Evolutionary conservation across 2,113 vertebrate species (phyloP), one percentile per base, ranked within the genome.

Genomic region (Takifugu flavidus): DNA sequence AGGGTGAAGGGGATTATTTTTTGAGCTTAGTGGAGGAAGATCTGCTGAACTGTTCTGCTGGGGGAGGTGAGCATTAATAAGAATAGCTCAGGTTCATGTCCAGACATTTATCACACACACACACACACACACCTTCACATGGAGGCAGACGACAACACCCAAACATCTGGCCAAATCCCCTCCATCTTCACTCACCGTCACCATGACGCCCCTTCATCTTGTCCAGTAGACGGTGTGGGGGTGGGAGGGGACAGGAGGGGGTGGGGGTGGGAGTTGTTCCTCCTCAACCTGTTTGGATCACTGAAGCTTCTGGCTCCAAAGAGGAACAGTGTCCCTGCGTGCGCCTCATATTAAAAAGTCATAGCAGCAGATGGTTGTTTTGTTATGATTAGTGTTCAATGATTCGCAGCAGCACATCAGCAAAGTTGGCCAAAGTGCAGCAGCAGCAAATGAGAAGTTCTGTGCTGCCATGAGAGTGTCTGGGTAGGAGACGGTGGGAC

Each of bases 311-410:
- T 51, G 58, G 65, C 61, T 65, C 25, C 5, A 49, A 49, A 59
- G 44, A 14, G 63, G 31, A 57, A 61, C 31, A 14, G 69, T 28
- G n/a, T 58, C 44, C 28, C 29, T 2, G 2, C 59, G 15, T 60
- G 49, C 64, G 45, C 50, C 8, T 45, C 50, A 69, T 59, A 66
- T 77, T 74, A 71, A 77, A 85, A 58, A 80, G 52, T 75, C 71
- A 78, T 59, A 60, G 70, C 34, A 70, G 65, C 73, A 65, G 80
- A 80, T 78, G 82, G 76, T 80, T 86, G 76, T 80, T 86, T 80
- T 80, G 75, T 74, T 79, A 76, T 60, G 29, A 82, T 84, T 67
- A 82, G 46, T 59, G 31, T 76, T 82, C 76, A 78, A 80, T 75
- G 70, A 74, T 77, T 77, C 31, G 56, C 59, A 54, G 57, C 43